Conservation (phyloP, 2,797 vertebrate species). For the Rhinophrynus dorsalis region DNA sequence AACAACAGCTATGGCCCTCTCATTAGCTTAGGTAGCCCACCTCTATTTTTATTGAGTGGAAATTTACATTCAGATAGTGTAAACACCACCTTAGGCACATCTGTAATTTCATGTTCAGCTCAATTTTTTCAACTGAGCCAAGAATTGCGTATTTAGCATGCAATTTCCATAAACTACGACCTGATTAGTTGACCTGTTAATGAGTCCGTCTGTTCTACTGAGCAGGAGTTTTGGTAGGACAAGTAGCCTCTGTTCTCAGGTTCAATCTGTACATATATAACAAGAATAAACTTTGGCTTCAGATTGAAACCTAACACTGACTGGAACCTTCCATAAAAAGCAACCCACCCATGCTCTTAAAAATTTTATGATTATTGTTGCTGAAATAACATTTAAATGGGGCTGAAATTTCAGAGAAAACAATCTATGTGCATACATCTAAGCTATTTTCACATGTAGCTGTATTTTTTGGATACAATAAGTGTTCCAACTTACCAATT, state of each 20-base stretch:
- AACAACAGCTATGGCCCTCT: conserved; percentile 17
- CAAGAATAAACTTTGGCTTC: conserved; percentile 51
- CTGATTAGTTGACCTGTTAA: conserved; percentile 51
- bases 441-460: conserved; percentile 32
- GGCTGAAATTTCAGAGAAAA: conserved; percentile 49
- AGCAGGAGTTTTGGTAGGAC: conserved; percentile 46
- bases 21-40: conserved; percentile 48
- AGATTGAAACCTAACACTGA: conserved; percentile 47
- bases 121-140: conserved; percentile 42
- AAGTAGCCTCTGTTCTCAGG: conserved; percentile 50
- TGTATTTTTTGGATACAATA: conserved; percentile 47
- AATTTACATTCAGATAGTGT: conserved; percentile 45
- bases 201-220: conserved; percentile 46
- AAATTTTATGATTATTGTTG: conserved; percentile 51
- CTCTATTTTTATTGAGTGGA: conserved; percentile 45
- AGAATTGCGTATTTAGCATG: conserved; percentile 48
- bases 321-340: conserved; percentile 50
- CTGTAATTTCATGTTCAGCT: conserved; percentile 49
- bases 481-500: conserved; percentile 32
- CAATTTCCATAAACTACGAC: conserved; percentile 50
- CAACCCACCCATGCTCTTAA: conserved; percentile 51
- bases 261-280: conserved; percentile 51
- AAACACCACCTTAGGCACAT: conserved; percentile 43
- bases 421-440: conserved; percentile 48
- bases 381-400: conserved; percentile 52